Evolutionary conservation across 2,113 vertebrate genomes (phyloP).

Genomic region (Ciconia stormi): DNA sequence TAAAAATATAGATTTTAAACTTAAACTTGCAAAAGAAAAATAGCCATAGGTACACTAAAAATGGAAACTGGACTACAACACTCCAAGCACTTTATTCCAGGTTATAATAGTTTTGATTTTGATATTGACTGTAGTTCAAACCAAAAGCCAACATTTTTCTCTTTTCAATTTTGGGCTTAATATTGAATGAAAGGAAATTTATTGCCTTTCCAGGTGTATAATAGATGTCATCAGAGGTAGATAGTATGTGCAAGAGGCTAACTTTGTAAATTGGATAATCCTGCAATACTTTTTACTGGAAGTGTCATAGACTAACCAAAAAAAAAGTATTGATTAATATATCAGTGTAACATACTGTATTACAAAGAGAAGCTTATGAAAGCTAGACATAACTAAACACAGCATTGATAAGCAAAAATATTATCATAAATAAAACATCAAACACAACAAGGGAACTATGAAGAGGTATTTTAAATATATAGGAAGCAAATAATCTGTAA

Average conservation of each 20-base stretch:
- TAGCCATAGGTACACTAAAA: not conserved
- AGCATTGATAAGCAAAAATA: not conserved
- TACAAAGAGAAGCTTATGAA: not conserved
- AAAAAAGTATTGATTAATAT: not conserved
- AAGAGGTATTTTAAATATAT: not conserved
- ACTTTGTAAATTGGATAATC: not conserved
- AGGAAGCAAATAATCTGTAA: not conserved
- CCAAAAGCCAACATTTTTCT: not conserved
- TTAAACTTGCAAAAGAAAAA: not conserved
- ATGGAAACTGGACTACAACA: not conserved
- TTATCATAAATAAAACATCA: constrained; percentile 17
- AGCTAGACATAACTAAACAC: not conserved
- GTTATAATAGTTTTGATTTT: not conserved
- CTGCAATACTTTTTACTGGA: not conserved
- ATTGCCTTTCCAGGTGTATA: not conserved
- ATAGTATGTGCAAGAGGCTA: not conserved
- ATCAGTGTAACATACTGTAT: not conserved
- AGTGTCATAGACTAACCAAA: not conserved
- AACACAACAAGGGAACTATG: not conserved
- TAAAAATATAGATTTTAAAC: not conserved
- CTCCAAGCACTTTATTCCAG: not conserved
- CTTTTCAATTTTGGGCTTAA: not conserved
- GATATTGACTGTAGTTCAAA: not conserved
- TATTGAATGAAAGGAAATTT: not conserved
- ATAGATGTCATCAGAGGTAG: not conserved